Conservation (phyloP, 2,888 invertebrate genomes). For the Rhamphomyia laevipes region DNA sequence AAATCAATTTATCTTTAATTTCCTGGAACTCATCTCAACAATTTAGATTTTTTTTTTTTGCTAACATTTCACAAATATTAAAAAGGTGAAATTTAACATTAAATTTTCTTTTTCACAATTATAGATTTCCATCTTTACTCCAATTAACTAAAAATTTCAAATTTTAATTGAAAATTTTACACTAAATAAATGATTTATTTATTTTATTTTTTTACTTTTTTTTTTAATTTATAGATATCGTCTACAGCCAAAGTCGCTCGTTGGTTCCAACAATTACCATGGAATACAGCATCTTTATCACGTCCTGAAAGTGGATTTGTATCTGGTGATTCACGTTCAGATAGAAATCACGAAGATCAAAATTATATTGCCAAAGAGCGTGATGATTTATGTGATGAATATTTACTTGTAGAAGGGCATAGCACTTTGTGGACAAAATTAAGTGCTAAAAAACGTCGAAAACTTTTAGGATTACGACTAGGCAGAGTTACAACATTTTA, state of each 20-base stretch:
- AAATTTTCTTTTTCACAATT: too few relatives aligned
- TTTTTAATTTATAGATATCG: conserved; percentile 46
- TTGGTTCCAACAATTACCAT: conserved; percentile 61
- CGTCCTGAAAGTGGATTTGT: conserved; percentile 69
- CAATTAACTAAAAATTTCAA: too few relatives aligned
- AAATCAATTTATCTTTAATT: too few relatives aligned
- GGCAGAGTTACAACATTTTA: conserved; percentile 61
- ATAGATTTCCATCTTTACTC: too few relatives aligned
- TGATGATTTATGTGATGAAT: conserved; percentile 43
- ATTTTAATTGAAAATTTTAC: neutral
- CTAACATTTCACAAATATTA: too few relatives aligned
- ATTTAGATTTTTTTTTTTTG: too few relatives aligned
- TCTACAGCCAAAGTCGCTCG: conserved; percentile 68
- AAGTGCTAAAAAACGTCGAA: conserved; percentile 57
- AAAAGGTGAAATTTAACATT: too few relatives aligned
- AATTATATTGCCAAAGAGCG: conserved; percentile 27
- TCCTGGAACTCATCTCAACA: too few relatives aligned
- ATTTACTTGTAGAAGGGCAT: conserved; percentile 52
- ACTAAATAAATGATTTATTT: neutral
- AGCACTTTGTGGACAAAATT: conserved; percentile 55
- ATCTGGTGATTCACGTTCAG: conserved; percentile 49
- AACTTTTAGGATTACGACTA: conserved; percentile 54
- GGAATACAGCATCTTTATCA: conserved; percentile 47
- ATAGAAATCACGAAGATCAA: conserved; percentile 40
- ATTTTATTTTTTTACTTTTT: conserved; percentile 11